Evolutionary conservation across 2,797 vertebrate species (phyloP).

Genomic region (Octomys mimax): DNA sequence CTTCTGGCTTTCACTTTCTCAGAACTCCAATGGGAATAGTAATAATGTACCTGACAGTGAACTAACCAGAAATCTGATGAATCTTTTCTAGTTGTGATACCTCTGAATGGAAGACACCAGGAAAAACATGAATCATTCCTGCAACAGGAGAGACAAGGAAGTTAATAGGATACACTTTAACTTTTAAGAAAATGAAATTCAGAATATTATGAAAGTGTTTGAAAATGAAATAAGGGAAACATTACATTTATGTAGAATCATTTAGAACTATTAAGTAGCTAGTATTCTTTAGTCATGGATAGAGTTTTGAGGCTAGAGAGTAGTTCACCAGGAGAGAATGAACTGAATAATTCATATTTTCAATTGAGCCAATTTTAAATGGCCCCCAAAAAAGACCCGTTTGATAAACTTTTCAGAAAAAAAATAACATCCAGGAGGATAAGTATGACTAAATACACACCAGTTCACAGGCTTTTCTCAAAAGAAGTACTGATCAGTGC

Average conservation of each 20-base stretch:
- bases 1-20: background rate
- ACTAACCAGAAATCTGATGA: conserved; percentile 7
- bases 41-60: background rate
- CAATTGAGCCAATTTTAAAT: background rate
- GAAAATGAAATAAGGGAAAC: background rate
- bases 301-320: background rate
- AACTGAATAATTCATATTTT: background rate
- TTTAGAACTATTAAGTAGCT: background rate
- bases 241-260: background rate
- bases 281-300: background rate
- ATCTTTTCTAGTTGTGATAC: background rate
- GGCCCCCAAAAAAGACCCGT: background rate
- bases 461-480: background rate
- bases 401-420: conserved; percentile 36
- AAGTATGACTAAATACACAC: background rate
- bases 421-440: background rate
- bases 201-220: background rate
- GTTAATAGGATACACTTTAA: background rate
- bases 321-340: background rate
- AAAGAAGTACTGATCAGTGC: background rate
- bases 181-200: too few species aligned
- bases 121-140: background rate
- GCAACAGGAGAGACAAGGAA: background rate
- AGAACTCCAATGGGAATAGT: background rate
- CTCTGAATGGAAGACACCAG: background rate